Evolutionary conservation across 2,888 invertebrate species (phyloP).

Genomic region (Julus scandinavius): DNA sequence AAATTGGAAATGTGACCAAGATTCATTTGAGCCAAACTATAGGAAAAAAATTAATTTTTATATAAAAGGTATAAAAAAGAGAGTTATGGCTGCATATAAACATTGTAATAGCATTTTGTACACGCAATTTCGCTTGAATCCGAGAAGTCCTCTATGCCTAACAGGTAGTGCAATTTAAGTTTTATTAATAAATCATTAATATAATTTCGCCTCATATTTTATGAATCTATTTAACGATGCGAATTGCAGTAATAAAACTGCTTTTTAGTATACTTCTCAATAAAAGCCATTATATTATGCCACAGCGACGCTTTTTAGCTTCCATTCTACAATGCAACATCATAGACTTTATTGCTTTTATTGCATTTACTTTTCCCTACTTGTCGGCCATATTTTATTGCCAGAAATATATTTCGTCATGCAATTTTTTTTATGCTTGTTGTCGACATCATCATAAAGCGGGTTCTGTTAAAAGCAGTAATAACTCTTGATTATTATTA

Average conservation of each 20-base stretch:
- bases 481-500: constrained; percentile 48
- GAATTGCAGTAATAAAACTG: constrained; percentile 45
- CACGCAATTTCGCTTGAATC: constrained; percentile 25
- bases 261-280: constrained; percentile 39
- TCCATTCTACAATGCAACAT: constrained; percentile 15
- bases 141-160: background rate
- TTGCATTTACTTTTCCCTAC: constrained; percentile 48
- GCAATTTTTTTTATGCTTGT: constrained; percentile 11
- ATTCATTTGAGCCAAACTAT: background rate
- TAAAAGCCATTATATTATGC: constrained; percentile 43
- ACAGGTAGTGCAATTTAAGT: constrained; percentile 43
- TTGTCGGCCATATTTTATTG: constrained; percentile 49
- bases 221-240: constrained; percentile 38
- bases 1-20: background rate
- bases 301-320: constrained; percentile 24
- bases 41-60: background rate
- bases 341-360: constrained; percentile 47
- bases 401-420: constrained; percentile 43
- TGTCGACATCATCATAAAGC: constrained; percentile 51
- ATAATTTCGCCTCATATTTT: constrained; percentile 42
- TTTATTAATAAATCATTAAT: constrained; percentile 45
- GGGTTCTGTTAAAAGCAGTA: constrained; percentile 51
- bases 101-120: background rate
- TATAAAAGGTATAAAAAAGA: background rate
- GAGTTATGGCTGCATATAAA: background rate